Base-by-base conservation (phyloP, 2,888 invertebrate species). In the Imbricaverruca yamaguchii region DNA sequence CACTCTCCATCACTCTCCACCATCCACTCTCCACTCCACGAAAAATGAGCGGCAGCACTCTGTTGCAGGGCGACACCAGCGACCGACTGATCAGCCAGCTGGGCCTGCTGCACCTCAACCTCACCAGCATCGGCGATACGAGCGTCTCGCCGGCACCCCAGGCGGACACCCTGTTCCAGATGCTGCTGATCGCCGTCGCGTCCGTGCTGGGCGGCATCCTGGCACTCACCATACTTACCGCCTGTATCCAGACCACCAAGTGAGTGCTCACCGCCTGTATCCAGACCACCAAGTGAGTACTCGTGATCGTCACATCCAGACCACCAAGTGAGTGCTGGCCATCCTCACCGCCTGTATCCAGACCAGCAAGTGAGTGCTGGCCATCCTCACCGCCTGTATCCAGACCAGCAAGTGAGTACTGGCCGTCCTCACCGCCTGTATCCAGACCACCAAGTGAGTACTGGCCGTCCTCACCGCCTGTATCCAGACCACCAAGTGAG, bases 191-290 rank as follows among this genome's bases (percentile, higher is more conserved):
- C 79, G 88, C 87, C 13, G 87, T 90, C 55, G 89, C 89, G 0
- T 89, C 89, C 0, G 87, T 91, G 11, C 87, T 91, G 2, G 90
- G 88, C 0, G 84, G 89, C 0, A 86, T 91, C 0, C 90, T 89
- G 63, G 84, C 91, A 78, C 85, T 90, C 82, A 87, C 92, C 81
- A 86, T 91, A 8, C 84, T 90, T 3, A 88, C 89, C 0, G 91
- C 90, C 86, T 87, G 91, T 82, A 83, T 91, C 80, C 90, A 89
- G 86, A 39, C 39, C 39, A 39, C 39, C 39, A 39, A 39, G 39
- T 39, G 39, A 39, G 39, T 39, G 39, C 39, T 39, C 39, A 4
- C 39, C 39, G 4, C 39, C 39, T n/a, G n/a, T n/a, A 39, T 39
- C 39, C 39, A 39, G 39, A 39, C 39, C 39, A 39, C 39, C 39